Evolutionary conservation across 2,888 invertebrate species (phyloP).

Genomic region (Calameuta pallipes): DNA sequence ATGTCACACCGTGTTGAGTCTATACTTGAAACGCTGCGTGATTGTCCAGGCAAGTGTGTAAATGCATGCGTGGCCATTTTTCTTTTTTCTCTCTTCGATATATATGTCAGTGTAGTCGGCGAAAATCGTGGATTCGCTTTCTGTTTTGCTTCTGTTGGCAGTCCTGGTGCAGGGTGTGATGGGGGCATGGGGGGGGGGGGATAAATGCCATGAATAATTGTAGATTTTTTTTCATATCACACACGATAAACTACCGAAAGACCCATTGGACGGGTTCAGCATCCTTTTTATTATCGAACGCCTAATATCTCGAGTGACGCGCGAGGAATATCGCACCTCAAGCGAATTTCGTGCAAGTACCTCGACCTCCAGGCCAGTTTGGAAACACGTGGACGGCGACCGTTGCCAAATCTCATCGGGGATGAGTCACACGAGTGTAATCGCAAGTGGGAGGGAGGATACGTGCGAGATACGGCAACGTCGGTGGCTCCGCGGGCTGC

Average conservation of each 20-base stretch:
- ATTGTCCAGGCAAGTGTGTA: not conserved
- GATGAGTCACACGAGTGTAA: not conserved
- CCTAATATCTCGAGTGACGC: not conserved
- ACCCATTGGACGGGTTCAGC: not conserved
- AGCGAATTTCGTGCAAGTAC: not conserved
- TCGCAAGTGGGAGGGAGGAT: not conserved
- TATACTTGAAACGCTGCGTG: not conserved
- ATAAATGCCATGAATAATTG: not conserved
- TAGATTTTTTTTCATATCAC: not conserved
- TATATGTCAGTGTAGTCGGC: not conserved
- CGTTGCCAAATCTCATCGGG: not conserved
- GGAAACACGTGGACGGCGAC: not conserved
- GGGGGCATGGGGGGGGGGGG: too few relatives aligned
- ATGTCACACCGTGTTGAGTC: not conserved
- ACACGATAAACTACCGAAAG: not conserved
- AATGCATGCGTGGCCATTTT: not conserved
- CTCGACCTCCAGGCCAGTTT: not conserved
- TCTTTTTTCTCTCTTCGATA: not conserved
- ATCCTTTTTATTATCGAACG: not conserved
- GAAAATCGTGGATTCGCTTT: not conserved
- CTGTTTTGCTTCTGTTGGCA: not conserved
- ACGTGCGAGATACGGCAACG: not conserved
- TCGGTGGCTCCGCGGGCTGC: constrained; percentile 19
- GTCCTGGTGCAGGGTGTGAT: not conserved
- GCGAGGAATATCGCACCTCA: not conserved